Conservation (phyloP, 2,888 invertebrate genomes). For the Stenolophus ochropezus region DNA sequence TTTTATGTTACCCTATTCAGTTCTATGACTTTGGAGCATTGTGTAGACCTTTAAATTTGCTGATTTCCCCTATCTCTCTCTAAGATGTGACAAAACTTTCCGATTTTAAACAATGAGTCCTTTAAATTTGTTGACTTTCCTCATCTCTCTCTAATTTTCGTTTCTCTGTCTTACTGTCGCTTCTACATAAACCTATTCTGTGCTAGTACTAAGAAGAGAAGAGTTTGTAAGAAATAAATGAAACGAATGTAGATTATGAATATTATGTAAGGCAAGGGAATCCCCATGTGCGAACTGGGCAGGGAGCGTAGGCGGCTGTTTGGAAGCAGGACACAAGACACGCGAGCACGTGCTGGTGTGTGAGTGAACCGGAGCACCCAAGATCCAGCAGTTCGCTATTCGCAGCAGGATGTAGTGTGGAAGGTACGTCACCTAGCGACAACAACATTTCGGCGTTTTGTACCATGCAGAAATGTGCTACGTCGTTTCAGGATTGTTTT, state of each 20-base stretch:
- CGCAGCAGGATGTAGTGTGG: constrained; percentile 34
- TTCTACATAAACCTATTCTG: too few species aligned
- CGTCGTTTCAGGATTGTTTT: neutral
- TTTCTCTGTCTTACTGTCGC: too few species aligned
- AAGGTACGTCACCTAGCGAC: constrained; percentile 35
- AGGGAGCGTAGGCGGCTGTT: constrained; percentile 2
- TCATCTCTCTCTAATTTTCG: too few species aligned
- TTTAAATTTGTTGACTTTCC: too few species aligned
- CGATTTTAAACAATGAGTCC: too few species aligned
- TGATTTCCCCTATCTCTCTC: too few species aligned
- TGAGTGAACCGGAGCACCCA: constrained; percentile 26
- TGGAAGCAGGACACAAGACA: neutral
- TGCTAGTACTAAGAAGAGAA: too few species aligned
- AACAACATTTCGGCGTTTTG: neutral
- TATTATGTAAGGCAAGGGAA: constrained; percentile 14
- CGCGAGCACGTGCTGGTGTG: neutral
- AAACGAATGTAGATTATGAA: neutral
- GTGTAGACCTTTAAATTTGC: too few species aligned
- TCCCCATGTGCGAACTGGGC: neutral
- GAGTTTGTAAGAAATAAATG: neutral
- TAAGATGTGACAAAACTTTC: too few species aligned
- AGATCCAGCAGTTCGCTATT: neutral
- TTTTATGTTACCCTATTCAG: too few species aligned
- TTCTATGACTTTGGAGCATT: too few species aligned
- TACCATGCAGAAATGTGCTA: neutral